Conservation (phyloP, 2,888 invertebrate species). For the Synanthedon vespiformis region DNA sequence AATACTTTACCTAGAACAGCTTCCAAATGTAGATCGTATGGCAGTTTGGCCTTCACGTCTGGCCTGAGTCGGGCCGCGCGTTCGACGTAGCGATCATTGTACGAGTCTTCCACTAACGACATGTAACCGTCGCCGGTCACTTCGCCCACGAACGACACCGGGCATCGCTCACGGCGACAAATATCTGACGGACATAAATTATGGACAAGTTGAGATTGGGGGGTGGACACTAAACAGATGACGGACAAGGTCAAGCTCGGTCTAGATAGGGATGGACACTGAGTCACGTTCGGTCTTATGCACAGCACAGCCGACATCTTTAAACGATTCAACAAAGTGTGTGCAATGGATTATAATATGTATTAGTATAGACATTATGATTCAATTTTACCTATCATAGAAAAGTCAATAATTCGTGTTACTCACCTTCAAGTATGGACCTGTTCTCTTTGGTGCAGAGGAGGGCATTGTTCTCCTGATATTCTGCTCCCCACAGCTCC, state of each 20-base stretch:
- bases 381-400: too few species aligned
- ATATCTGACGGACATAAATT: conserved; percentile 62
- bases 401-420: neutral
- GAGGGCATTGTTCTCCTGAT: conserved; percentile 95
- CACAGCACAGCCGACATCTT: too few species aligned
- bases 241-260: too few species aligned
- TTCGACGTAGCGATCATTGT: conserved; percentile 37
- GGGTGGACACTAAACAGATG: too few species aligned
- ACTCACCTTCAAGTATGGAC: conserved; percentile 67
- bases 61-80: conserved; percentile 48
- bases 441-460: conserved; percentile 79
- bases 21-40: conserved; percentile 90
- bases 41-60: conserved; percentile 62
- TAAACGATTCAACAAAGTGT: too few species aligned
- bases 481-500: conserved; percentile 98
- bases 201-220: too few species aligned
- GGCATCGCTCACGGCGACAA: conserved; percentile 89
- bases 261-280: too few species aligned
- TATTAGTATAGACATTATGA: too few species aligned
- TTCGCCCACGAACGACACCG: conserved; percentile 91
- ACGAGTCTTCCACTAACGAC: conserved; percentile 75
- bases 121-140: conserved; percentile 89
- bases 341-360: too few species aligned
- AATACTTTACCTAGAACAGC: conserved; percentile 80
- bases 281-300: too few species aligned